A percentile compares a stretch with the other conserved stretches of the same genome.
Evolutionary conservation across 2,888 invertebrate species (phyloP).

Genomic region (Electrophaes corylata): DNA sequence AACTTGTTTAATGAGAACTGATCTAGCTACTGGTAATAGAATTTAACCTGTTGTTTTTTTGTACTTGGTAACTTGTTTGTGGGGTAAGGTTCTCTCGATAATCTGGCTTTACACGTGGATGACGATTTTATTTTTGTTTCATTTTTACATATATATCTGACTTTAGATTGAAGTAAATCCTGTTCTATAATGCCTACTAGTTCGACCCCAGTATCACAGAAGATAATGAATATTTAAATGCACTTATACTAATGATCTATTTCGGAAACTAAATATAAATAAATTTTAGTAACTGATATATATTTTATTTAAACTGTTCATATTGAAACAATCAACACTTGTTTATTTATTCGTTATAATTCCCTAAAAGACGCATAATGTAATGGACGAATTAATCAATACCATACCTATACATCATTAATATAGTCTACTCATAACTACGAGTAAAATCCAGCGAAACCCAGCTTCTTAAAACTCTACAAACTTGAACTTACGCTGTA

Average conservation of each 20-base stretch:
- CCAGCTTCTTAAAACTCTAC: too few relatives aligned
- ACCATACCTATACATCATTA: too few relatives aligned
- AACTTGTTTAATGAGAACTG: too few relatives aligned
- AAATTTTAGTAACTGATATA: background rate
- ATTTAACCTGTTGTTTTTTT: background rate
- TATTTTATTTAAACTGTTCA: background rate
- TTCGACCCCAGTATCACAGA: conserved; percentile 35
- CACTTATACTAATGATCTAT: background rate
- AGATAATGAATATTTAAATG: conserved; percentile 1
- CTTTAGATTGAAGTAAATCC: conserved; percentile 48
- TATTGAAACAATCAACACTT: background rate
- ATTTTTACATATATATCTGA: conserved; percentile 52
- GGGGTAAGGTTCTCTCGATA: background rate
- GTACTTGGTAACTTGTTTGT: background rate
- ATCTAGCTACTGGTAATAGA: background rate
- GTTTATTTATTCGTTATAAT: background rate
- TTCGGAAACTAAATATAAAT: background rate
- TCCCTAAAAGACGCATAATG: background rate
- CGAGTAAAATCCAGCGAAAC: too few relatives aligned
- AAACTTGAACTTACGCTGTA: too few relatives aligned
- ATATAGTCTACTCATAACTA: too few relatives aligned
- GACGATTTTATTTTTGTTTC: conserved; percentile 61
- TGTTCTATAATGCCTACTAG: conserved; percentile 51
- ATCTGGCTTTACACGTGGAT: conserved; percentile 44
- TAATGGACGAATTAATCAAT: background rate